phyloP scores from a whole-genome alignment of 2,888 invertebrate species.

The Leucophora obtusa region DNA sequence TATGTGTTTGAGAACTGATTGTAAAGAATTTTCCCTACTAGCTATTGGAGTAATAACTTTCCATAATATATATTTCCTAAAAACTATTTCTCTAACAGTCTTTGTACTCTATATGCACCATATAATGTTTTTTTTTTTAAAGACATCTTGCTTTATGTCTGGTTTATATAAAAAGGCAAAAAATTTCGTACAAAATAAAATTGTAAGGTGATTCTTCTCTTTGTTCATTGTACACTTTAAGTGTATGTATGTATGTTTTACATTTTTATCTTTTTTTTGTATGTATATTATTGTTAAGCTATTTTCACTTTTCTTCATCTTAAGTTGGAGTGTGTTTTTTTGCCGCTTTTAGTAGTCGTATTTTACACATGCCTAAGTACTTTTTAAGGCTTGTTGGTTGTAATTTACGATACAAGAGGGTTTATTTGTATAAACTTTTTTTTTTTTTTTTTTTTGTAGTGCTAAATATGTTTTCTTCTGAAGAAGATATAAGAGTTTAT shows the following conservation, averaged over 20 bases:
- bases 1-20: too few species aligned
- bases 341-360: background rate
- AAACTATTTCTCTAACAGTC: too few species aligned
- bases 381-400: constrained; percentile 15
- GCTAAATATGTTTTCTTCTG: background rate
- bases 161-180: background rate
- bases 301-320: constrained; percentile 22
- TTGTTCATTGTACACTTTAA: background rate
- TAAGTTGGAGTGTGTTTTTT: background rate
- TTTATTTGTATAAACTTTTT: background rate
- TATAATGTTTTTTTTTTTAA: background rate
- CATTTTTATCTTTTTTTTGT: constrained; percentile 5
- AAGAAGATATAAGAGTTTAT: constrained; percentile 5
- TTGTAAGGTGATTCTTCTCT: background rate
- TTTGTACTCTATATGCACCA: too few species aligned
- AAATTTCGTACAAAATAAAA: background rate
- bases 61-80: too few species aligned
- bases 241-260: background rate
- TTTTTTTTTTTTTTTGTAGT: too few species aligned
- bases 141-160: background rate
- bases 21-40: too few species aligned
- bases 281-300: constrained; percentile 30
- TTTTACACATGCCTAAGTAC: constrained; percentile 16
- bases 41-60: too few species aligned
- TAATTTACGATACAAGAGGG: constrained; percentile 15